A percentile compares a stretch with the other conserved stretches of the same genome.
Evolutionary conservation across 1,140 invertebrate species (phyloP).

Genomic region (Colletes gigas): DNA sequence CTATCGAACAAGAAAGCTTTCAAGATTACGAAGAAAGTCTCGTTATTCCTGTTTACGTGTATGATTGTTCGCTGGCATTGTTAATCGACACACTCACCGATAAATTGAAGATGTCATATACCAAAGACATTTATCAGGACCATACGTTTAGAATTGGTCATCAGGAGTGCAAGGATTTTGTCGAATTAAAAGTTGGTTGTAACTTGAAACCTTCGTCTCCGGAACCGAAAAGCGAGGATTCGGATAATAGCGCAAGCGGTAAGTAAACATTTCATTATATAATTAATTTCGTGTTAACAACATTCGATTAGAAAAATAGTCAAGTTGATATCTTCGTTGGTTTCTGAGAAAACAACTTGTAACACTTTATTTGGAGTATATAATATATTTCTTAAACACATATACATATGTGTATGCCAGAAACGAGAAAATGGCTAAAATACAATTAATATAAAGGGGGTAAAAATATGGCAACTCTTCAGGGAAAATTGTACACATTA

Average conservation of each 20-base stretch:
- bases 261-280: slow-evolving; percentile 16
- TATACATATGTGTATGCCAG: too few relatives aligned
- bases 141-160: slow-evolving; percentile 79
- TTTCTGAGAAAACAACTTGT: too few relatives aligned
- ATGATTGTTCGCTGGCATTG: slow-evolving; percentile 85
- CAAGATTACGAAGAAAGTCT: slow-evolving; percentile 69
- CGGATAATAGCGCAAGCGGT: slow-evolving; percentile 76
- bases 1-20: slow-evolving; percentile 49
- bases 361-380: too few relatives aligned
- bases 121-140: slow-evolving; percentile 81
- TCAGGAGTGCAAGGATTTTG: slow-evolving; percentile 72
- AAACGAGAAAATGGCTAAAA: too few relatives aligned
- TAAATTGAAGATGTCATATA: slow-evolving; percentile 75
- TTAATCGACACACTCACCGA: slow-evolving; percentile 84
- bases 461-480: too few relatives aligned
- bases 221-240: slow-evolving; percentile 80
- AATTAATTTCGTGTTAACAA: not conserved
- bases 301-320: too few relatives aligned
- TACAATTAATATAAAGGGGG: too few relatives aligned
- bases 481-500: too few relatives aligned
- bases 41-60: slow-evolving; percentile 86
- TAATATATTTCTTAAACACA: too few relatives aligned
- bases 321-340: too few relatives aligned
- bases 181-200: slow-evolving; percentile 77
- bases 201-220: slow-evolving; percentile 74